Evolutionary conservation across 2,888 invertebrate species (phyloP), one percentile per base, ranked within the genome.

Genomic region (Mycalesis mineus): DNA sequence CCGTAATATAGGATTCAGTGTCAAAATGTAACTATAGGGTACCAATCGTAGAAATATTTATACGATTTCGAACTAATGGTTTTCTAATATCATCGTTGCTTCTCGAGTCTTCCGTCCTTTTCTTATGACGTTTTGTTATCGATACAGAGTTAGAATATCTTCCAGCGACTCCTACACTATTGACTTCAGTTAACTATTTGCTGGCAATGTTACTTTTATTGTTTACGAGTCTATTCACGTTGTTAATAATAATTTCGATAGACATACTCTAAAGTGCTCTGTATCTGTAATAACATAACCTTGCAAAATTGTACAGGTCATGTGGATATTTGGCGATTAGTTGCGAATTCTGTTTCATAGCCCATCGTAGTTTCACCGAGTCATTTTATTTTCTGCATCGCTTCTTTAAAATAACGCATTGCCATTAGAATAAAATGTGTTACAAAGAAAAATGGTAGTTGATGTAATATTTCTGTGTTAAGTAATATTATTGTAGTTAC

Each of bases 301-400:
- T 73, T 78, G 75, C 75, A 69, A 68, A 60, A 68, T 78, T 88
- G 88, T 89, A 84, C 86, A 86, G 89, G 89, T 89, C 84, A 89
- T 89, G 89, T 89, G 89, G 89, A 89, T 89, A 88, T 89, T 89
- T 88, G 81, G 88, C 89, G 89, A 88, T 87, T 79, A 77, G 82
- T 80, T 84, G 84, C 82, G 84, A 75, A 72, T 68, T 78, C 72
- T 72, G 60, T 61, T 58, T 66, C 65, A 77, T 82, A 72, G 67
- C 67, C 66, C 81, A 84, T 81, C 68, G 65, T 78, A 83, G 78
- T 68, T 71, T 72, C 61, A 68, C 65, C 70, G 76, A 72, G 74
- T 75, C 76, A 76, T 75, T 77, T 78, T 80, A 73, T 71, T 80
- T 80, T 73, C 36, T 47, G 60, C 58, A 73, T 73, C 70, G 81